Evolutionary conservation across 1,140 invertebrate genomes (phyloP), one percentile per base, ranked within the genome.

Genomic region (Ganaspis sp.): DNA sequence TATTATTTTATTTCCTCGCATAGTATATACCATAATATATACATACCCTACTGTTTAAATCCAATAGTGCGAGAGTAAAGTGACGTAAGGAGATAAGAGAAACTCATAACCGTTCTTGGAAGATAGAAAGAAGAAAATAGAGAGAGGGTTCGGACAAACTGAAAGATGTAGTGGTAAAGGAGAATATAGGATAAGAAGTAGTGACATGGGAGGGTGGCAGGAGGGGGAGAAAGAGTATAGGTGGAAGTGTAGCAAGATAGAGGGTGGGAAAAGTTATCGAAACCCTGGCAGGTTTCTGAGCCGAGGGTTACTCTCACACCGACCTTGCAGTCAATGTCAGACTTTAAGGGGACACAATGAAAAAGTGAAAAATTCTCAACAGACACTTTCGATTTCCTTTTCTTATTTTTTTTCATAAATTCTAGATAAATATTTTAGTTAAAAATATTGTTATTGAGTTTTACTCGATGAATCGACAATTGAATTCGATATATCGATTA

Each of bases 311-410:
- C 54, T 53, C 49, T 58, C 53, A 21, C 53, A 26, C 26, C 23
- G 23, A 64, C 54, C 54, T 64, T 64, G 23, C 23, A 64, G 54
- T 29, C 45, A 49, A 49, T 49, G 45, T 49, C 6, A 64, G 21
- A 64, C 23, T 26, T 29, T 29, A 64, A 29, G 54, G 54, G 23
- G 12, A 64, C 54, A 29, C 11, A 64, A 64, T 29, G 23, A 12
- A 29, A 64, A 29, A 64, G 54, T 64, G 54, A 23, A 64, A 64
- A 15, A 29, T 26, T 64, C 4, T n/a, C 54, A 29, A 29, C 21
- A 49, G 21, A 15, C 23, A 15, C 21, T 64, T 29, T 23, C 1
- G 5, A 11, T 12, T 12, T 58, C 29, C 0, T 23, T 58, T 12
- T 64, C 23, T 0, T 26, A 4, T 26, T 6, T 64, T 15, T 0